These are phyloP conservation scores for Laupala kohalensis DNA, from an alignment of 1,140 invertebrate species.

Conservation along the genomic window DNA sequence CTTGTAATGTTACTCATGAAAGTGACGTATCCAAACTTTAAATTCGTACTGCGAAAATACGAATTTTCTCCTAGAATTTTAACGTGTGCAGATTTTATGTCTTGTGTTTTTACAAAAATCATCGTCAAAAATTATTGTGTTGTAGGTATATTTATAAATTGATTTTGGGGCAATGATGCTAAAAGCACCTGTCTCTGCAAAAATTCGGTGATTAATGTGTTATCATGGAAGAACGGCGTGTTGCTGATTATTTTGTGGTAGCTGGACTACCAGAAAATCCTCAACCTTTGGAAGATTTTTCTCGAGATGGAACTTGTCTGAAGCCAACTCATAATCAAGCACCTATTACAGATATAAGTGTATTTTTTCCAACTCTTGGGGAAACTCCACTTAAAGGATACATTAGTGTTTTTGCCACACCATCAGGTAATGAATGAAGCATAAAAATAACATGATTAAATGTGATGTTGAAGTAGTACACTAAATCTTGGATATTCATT, in stretches of 20 bases:
- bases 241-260: slow-evolving; percentile 94
- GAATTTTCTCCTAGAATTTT: too few relatives aligned
- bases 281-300: slow-evolving; percentile 66
- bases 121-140: too few relatives aligned
- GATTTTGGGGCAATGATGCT: not conserved
- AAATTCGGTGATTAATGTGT: not conserved
- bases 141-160: too few relatives aligned
- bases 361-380: slow-evolving; percentile 79
- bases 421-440: slow-evolving; percentile 37
- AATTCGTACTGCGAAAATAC: too few relatives aligned
- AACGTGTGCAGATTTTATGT: too few relatives aligned
- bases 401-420: slow-evolving; percentile 71
- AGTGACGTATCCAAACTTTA: too few relatives aligned
- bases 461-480: not conserved
- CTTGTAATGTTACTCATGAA: too few relatives aligned
- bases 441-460: not conserved
- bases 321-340: slow-evolving; percentile 56
- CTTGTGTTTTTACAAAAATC: too few relatives aligned
- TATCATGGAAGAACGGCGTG: slow-evolving; percentile 63
- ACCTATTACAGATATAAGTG: slow-evolving; percentile 87
- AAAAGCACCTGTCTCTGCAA: not conserved
- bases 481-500: too few relatives aligned
- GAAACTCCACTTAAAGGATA: slow-evolving; percentile 74
- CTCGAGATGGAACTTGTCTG: slow-evolving; percentile 61
- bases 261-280: slow-evolving; percentile 79